These are phyloP conservation scores for Dasyurus viverrinus DNA, from an alignment of 2,113 vertebrate species.

Conservation along the genomic window DNA sequence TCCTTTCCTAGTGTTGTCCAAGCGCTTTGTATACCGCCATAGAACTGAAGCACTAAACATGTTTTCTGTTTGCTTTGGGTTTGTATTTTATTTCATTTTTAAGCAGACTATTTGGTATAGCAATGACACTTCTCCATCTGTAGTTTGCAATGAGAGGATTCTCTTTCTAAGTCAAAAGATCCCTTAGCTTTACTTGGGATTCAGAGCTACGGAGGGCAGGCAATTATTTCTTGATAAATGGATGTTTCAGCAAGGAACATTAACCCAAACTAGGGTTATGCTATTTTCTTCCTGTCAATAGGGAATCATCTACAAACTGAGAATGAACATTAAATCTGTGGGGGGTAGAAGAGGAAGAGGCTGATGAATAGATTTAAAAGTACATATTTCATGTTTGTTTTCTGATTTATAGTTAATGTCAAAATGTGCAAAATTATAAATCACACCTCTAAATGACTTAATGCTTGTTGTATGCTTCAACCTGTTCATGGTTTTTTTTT, in stretches of 20 bases:
- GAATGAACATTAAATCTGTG: background rate
- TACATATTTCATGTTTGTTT: background rate
- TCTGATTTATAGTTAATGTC: background rate
- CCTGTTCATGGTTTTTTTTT: background rate
- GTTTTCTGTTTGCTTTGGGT: conserved; percentile 76
- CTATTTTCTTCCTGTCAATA: conserved; percentile 15
- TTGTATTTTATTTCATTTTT: conserved; percentile 57
- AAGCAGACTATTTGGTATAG: conserved; percentile 69
- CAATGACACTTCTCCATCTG: conserved; percentile 69
- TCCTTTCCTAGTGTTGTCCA: conserved; percentile 77
- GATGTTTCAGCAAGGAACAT: conserved; percentile 59
- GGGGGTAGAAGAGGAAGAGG: too few species aligned
- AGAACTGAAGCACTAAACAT: conserved; percentile 81
- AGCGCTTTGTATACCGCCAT: conserved; percentile 76
- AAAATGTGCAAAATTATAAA: conserved; percentile 16
- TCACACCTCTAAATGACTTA: background rate
- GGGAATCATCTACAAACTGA: conserved; percentile 3
- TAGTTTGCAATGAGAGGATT: conserved; percentile 67
- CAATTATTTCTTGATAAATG: conserved; percentile 70
- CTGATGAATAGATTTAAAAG: conserved; percentile 39
- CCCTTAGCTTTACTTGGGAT: conserved; percentile 55
- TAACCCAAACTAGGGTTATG: conserved; percentile 1
- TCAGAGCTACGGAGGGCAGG: conserved; percentile 47
- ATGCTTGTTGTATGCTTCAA: background rate
- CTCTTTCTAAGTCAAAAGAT: conserved; percentile 59